Percentiles rank a stretch among this genome's conserved stretches.
These are phyloP conservation scores for Forbesichthys agassizii DNA, from an alignment of 2,113 vertebrate genomes.

Conservation along the genomic window DNA sequence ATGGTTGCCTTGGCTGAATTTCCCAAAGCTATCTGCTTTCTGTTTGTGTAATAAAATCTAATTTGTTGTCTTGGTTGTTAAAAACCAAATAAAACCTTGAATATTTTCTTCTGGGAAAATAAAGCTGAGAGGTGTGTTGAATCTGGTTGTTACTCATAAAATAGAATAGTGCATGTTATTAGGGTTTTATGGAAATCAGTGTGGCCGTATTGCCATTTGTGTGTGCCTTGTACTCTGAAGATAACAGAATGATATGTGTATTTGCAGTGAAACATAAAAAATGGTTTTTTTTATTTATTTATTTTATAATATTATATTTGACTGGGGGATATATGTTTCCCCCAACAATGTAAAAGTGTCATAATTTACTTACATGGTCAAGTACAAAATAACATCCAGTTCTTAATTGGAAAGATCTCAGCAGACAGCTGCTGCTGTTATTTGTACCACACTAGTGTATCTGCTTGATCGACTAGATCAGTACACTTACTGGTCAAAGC, in stretches of 20 bases:
- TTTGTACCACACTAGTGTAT: conserved; percentile 1
- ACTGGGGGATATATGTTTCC: conserved; percentile 10
- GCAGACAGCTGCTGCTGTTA: conserved; percentile 12
- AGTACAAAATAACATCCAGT: conserved; percentile 30
- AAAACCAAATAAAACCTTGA: conserved; percentile 63
- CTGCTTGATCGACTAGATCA: conserved; percentile 4
- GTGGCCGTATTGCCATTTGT: conserved; percentile 37
- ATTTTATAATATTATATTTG: too few relatives aligned
- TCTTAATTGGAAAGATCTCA: conserved; percentile 39
- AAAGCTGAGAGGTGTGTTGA: conserved; percentile 40
- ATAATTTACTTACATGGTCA: background rate
- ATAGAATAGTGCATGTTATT: conserved; percentile 46
- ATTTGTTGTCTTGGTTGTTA: conserved; percentile 68
- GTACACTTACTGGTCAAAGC: background rate
- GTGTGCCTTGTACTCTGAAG: conserved; percentile 35
- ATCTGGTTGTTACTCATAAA: conserved; percentile 51
- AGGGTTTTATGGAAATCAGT: conserved; percentile 42
- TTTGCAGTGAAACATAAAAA: background rate
- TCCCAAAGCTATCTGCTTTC: conserved; percentile 46
- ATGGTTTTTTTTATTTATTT: too few relatives aligned
- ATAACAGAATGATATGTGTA: conserved; percentile 25
- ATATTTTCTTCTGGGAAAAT: conserved; percentile 61
- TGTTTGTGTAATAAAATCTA: conserved; percentile 61
- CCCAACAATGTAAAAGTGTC: conserved; percentile 35
- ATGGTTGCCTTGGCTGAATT: conserved; percentile 38